phyloP scores from a whole-genome alignment of 2,797 vertebrate genomes.

The Danio jaintianensis region DNA sequence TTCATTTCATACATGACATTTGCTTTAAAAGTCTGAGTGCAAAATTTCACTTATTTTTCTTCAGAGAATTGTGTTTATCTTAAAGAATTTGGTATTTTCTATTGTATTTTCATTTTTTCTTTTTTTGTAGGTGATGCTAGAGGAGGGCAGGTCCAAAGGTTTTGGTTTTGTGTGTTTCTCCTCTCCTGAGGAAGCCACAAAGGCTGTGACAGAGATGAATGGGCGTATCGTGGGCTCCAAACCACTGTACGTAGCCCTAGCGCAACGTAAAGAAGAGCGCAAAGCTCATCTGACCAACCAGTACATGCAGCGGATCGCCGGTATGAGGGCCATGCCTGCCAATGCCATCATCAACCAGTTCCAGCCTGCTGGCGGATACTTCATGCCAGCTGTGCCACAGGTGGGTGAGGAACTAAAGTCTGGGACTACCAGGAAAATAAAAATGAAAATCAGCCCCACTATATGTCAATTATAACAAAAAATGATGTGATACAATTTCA shows the following conservation, averaged over 20 bases:
- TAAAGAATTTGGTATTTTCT: neutral
- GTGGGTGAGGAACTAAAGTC: constrained; percentile 65
- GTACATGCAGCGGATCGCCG: constrained; percentile 98
- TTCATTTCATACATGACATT: too few species aligned
- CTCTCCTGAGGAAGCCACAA: constrained; percentile 97
- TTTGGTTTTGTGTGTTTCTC: constrained; percentile 99
- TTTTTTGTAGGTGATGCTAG: constrained; percentile 91
- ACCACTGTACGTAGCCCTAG: constrained; percentile 94
- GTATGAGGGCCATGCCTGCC: constrained; percentile 97
- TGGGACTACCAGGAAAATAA: neutral
- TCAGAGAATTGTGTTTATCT: neutral
- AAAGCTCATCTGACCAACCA: constrained; percentile 98
- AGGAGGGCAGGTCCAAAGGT: constrained; percentile 97
- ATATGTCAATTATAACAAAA: too few species aligned
- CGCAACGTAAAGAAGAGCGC: constrained; percentile 96
- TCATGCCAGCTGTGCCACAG: constrained; percentile 97
- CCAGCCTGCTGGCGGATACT: constrained; percentile 95
- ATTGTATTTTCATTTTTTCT: neutral
- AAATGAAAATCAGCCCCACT: neutral
- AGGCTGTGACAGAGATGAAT: constrained; percentile 99
- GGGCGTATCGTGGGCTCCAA: constrained; percentile 99
- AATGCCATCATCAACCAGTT: constrained; percentile 98
- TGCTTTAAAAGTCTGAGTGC: too few species aligned
- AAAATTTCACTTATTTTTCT: too few species aligned
- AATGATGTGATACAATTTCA: too few species aligned